Conservation (phyloP, 1,140 invertebrate species). For the Notospermus geniculatus region DNA sequence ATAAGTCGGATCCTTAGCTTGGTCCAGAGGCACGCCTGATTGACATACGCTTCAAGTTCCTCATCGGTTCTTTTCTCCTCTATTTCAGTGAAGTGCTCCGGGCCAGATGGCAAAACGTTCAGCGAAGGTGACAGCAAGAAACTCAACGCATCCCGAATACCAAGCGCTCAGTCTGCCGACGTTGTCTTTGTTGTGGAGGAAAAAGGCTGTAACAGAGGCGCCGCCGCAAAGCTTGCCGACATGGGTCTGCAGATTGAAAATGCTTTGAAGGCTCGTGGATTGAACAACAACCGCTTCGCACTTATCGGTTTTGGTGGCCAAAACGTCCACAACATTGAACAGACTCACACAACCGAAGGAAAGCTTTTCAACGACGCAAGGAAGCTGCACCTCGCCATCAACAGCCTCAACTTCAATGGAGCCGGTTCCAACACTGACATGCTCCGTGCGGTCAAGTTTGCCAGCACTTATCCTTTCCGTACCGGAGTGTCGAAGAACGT, state of each 20-base stretch:
- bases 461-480: constrained; percentile 75
- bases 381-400: constrained; percentile 43
- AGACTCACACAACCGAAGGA: constrained; percentile 59
- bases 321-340: constrained; percentile 68
- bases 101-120: constrained; percentile 4
- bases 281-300: constrained; percentile 65
- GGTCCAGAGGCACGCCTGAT: no score
- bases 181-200: constrained; percentile 86
- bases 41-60: not conserved
- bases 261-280: constrained; percentile 40
- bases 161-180: constrained; percentile 64
- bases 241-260: constrained; percentile 49
- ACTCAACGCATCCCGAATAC: constrained; percentile 16
- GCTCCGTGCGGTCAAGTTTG: constrained; percentile 72
- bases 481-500: constrained; percentile 81
- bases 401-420: constrained; percentile 32
- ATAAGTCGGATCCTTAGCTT: no score
- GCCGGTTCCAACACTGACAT: constrained; percentile 28
- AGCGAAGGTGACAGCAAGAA: constrained; percentile 21
- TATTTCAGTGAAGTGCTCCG: constrained; percentile 19
- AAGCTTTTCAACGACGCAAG: constrained; percentile 51
- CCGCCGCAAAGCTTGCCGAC: constrained; percentile 51
- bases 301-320: constrained; percentile 77
- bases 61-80: not conserved
- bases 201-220: constrained; percentile 73